Percentiles rank a stretch among this genome's conserved stretches.
Conservation (phyloP, 2,888 invertebrate species). For the Oscheius sp. region DNA sequence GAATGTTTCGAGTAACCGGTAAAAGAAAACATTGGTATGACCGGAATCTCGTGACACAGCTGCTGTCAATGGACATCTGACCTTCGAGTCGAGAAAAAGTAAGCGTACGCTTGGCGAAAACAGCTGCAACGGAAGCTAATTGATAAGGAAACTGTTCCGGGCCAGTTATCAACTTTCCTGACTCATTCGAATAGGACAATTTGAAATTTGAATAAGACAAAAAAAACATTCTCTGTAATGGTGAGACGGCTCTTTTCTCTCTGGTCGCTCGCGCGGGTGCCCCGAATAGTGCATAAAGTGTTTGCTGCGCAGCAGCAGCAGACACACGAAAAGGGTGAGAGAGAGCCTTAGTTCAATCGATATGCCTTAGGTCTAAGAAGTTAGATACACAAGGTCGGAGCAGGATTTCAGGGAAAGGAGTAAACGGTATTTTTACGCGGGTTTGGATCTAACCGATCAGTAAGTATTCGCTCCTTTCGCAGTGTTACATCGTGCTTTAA, state of each 20-base stretch:
- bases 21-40: too few relatives aligned
- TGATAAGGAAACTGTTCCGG: too few relatives aligned
- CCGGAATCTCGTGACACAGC: too few relatives aligned
- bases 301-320: conserved; percentile 32
- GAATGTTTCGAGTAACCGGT: too few relatives aligned
- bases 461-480: background rate
- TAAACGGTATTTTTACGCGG: background rate
- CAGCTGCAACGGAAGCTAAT: too few relatives aligned
- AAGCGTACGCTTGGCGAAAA: too few relatives aligned
- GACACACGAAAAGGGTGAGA: background rate
- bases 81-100: too few relatives aligned
- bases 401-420: background rate
- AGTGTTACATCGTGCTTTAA: background rate
- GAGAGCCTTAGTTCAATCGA: conserved; percentile 32
- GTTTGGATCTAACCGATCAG: too few relatives aligned
- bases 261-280: conserved; percentile 5
- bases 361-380: conserved; percentile 35
- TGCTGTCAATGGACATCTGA: too few relatives aligned
- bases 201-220: background rate
- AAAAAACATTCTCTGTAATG: background rate
- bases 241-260: too few relatives aligned
- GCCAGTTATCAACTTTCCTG: too few relatives aligned
- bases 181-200: too few relatives aligned
- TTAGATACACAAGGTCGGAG: conserved; percentile 25
- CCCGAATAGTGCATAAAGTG: conserved; percentile 36